A percentile compares a stretch with the other conserved stretches of the same genome.
Conservation (phyloP, 2,888 invertebrate genomes). For the Stenodera caucasica region DNA sequence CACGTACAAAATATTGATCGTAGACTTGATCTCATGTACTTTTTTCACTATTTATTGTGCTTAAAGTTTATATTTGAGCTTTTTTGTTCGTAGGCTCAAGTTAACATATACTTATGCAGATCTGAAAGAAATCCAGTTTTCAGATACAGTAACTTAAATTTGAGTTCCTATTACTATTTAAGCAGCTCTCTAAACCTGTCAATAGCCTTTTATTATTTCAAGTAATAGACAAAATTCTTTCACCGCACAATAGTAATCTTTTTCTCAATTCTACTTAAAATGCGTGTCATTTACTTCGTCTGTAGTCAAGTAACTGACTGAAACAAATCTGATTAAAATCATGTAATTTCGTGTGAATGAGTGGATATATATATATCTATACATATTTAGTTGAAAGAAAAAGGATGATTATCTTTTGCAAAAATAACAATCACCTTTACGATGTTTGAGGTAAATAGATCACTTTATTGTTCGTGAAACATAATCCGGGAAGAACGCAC, state of each 20-base stretch:
- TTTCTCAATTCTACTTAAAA: background rate
- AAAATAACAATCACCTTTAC: background rate
- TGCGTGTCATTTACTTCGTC: background rate
- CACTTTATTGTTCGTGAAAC: constrained; percentile 9
- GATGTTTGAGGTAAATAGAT: background rate
- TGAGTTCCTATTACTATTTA: background rate
- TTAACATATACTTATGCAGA: background rate
- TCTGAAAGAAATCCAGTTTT: background rate
- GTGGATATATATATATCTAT: too few species aligned
- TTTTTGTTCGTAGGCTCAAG: too few species aligned
- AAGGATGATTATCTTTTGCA: background rate
- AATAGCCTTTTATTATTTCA: background rate
- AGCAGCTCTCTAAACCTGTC: background rate
- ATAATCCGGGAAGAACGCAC: constrained; percentile 1
- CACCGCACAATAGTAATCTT: background rate
- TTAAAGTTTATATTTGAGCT: too few species aligned
- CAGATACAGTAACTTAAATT: background rate
- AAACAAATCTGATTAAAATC: constrained; percentile 20
- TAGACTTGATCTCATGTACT: background rate
- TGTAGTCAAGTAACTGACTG: background rate
- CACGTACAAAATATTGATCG: background rate
- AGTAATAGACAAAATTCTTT: background rate
- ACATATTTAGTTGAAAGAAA: too few species aligned
- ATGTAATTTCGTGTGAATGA: too few species aligned
- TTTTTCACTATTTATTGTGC: background rate